A percentile compares a stretch with the other conserved stretches of the same genome.
Conservation (phyloP, 2,113 vertebrate species). For the Rhabdornis inornatus region DNA sequence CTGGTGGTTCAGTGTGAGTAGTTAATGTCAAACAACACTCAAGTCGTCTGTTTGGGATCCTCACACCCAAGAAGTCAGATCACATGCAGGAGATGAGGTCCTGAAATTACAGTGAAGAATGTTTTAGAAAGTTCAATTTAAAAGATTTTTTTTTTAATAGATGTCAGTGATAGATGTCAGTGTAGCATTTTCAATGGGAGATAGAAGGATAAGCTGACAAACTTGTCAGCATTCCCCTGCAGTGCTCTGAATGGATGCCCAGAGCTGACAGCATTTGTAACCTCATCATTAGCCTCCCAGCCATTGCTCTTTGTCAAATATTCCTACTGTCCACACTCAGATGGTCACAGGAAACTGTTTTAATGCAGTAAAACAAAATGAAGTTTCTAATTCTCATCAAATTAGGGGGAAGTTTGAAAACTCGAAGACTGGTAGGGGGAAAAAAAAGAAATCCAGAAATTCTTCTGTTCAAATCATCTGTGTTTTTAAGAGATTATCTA, state of each 20-base stretch:
- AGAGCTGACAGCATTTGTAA: not conserved
- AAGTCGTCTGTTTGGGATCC: not conserved
- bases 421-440: not conserved
- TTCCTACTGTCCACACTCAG: not conserved
- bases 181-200: not conserved
- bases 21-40: not conserved
- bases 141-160: not conserved
- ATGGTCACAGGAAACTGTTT: not conserved
- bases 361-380: not conserved
- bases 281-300: not conserved
- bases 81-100: not conserved
- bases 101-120: not conserved
- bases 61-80: not conserved
- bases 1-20: not conserved
- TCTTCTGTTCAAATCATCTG: not conserved
- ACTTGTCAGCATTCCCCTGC: not conserved
- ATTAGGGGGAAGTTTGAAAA: not conserved
- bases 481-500: not conserved
- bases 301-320: slow-evolving; percentile 12
- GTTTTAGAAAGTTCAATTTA: not conserved
- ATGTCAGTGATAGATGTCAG: not conserved
- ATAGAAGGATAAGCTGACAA: not conserved
- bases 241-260: not conserved
- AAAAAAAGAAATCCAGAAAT: not conserved
- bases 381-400: not conserved